A percentile compares a stretch with the other conserved stretches of the same genome.
Conservation (phyloP, 92 coral and sea anemone species). For the Metridium senile region DNA sequence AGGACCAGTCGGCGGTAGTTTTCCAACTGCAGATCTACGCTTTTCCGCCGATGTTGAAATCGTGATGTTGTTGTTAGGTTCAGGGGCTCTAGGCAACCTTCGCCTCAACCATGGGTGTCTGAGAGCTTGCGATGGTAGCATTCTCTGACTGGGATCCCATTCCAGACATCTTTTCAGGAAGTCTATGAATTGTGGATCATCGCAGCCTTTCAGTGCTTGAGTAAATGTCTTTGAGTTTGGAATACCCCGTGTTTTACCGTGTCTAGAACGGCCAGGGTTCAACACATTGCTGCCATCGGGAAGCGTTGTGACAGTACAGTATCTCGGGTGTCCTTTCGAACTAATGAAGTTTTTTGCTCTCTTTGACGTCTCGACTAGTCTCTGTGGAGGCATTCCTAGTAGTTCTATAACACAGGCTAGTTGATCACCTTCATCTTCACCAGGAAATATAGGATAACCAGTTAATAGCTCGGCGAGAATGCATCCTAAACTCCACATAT, state of each 20-base stretch:
- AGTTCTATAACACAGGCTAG: conserved; percentile 97
- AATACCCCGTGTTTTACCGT: conserved; percentile 94
- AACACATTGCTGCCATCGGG: conserved; percentile 93
- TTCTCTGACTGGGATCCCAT: conserved; percentile 93
- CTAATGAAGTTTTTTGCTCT: conserved; percentile 91
- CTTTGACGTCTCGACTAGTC: conserved; percentile 84
- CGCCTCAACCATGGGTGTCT: conserved; percentile 96
- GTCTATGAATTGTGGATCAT: conserved; percentile 88
- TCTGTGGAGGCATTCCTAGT: conserved; percentile 84
- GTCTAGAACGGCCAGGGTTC: conserved; percentile 97
- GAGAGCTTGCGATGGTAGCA: conserved; percentile 96
- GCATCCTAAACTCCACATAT: conserved; percentile 99
- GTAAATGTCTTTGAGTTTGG: conserved; percentile 84
- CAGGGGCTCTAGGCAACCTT: conserved; percentile 96
- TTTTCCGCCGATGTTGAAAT: conserved; percentile 60
- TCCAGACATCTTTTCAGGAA: conserved; percentile 90
- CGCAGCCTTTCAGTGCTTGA: conserved; percentile 92
- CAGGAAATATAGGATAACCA: conserved; percentile 97
- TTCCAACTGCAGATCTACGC: conserved; percentile 63
- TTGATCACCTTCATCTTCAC: conserved; percentile 98
- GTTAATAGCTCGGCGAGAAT: conserved; percentile 96
- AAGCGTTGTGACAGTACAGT: conserved; percentile 89
- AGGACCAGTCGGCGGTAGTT: conserved; percentile 92
- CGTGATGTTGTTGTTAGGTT: conserved; percentile 68
- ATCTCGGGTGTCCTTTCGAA: conserved; percentile 96